Conservation (phyloP, 2,113 vertebrate species). For the Cyanoderma ruficeps region DNA sequence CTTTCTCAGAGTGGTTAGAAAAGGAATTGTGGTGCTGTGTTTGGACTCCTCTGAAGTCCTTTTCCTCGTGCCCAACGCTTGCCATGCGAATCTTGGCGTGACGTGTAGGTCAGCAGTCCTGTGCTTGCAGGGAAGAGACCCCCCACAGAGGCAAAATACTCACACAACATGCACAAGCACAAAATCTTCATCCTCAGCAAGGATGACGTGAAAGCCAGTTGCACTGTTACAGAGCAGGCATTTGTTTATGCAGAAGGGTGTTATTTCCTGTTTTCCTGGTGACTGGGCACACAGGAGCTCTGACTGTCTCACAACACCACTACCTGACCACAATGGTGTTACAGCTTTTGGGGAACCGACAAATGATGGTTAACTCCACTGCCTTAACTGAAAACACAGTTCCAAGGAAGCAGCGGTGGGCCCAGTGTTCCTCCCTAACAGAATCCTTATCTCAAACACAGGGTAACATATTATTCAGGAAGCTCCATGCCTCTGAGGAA, state of each 20-base stretch:
- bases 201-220: not conserved
- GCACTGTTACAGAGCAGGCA: not conserved
- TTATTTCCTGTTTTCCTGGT: not conserved
- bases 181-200: not conserved
- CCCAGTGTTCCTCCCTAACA: not conserved
- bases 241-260: not conserved
- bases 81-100: not conserved
- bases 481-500: not conserved
- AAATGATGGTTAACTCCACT: not conserved
- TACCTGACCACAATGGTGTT: not conserved
- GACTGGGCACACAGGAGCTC: not conserved
- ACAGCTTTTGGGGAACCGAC: not conserved
- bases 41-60: not conserved
- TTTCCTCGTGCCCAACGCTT: not conserved
- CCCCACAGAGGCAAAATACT: not conserved
- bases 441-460: not conserved
- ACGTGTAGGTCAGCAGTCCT: not conserved
- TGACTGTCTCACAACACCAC: not conserved
- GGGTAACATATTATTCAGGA: not conserved
- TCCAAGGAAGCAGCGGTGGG: not conserved
- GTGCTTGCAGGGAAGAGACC: not conserved
- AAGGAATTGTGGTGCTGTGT: not conserved
- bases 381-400: not conserved
- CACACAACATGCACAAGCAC: not conserved
- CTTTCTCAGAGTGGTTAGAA: not conserved